phyloP scores from a whole-genome alignment of 2,888 invertebrate species.

The Belgica antarctica region DNA sequence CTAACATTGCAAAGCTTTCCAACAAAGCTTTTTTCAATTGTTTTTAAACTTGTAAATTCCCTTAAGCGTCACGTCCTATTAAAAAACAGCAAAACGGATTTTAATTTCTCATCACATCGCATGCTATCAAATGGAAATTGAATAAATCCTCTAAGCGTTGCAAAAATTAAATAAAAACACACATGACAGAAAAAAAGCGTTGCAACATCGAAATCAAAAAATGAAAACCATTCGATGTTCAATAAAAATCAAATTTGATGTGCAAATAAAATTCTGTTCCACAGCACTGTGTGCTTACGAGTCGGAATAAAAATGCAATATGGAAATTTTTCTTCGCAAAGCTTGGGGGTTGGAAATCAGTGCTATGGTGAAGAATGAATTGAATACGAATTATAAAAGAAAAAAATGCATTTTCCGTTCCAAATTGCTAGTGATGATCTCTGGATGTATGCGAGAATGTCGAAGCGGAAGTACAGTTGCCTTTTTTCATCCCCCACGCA shows the following conservation, averaged over 20 bases:
- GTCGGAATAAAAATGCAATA: background rate
- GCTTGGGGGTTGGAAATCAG: background rate
- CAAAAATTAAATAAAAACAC: too few species aligned
- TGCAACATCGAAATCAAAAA: background rate
- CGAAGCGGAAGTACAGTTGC: background rate
- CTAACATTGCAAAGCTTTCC: too few species aligned
- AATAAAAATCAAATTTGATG: slow-evolving; percentile 13
- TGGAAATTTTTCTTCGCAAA: slow-evolving; percentile 1
- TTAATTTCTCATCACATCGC: too few species aligned
- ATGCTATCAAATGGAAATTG: too few species aligned
- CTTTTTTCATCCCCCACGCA: too few species aligned
- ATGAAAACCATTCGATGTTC: background rate
- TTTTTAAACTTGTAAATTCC: too few species aligned
- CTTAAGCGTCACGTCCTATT: too few species aligned
- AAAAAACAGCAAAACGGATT: too few species aligned
- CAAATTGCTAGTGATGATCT: slow-evolving; percentile 7
- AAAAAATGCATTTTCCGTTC: slow-evolving; percentile 18
- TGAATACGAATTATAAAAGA: slow-evolving; percentile 12
- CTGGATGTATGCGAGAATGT: too few species aligned
- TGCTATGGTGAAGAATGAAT: background rate
- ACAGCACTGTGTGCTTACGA: background rate
- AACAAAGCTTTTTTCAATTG: too few species aligned
- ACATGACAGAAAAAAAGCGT: background rate
- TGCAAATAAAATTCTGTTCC: background rate
- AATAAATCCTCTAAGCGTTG: too few species aligned